Conservation (phyloP, 2,113 vertebrate genomes). For the Dasyprocta punctata region DNA sequence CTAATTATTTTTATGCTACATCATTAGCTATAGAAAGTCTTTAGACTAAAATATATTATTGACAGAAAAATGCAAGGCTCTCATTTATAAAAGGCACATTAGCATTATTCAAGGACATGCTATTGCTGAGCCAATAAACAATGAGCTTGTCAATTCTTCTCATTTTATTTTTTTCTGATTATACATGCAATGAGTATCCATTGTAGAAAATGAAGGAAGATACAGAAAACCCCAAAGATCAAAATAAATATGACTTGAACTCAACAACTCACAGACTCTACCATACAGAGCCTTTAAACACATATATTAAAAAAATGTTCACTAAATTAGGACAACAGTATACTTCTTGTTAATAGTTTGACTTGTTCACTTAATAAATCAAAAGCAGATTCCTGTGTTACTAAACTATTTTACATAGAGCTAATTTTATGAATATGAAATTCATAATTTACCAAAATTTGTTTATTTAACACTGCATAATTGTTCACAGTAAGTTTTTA, state of each 20-base stretch:
- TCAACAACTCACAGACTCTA: background rate
- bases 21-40: conserved; percentile 58
- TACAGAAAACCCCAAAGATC: background rate
- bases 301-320: background rate
- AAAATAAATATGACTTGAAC: background rate
- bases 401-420: conserved; percentile 31
- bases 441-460: background rate
- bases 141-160: background rate
- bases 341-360: background rate
- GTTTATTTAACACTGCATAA: background rate
- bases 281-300: background rate
- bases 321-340: background rate
- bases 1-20: conserved; percentile 64
- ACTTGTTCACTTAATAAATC: background rate
- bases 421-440: background rate
- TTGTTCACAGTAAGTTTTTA: background rate
- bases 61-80: conserved; percentile 46
- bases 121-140: background rate
- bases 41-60: conserved; percentile 34
- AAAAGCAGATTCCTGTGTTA: background rate
- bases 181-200: background rate
- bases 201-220: background rate
- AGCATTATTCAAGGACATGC: conserved; percentile 25
- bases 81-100: background rate
- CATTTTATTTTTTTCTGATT: conserved; percentile 30